Conservation (phyloP, 2,888 invertebrate genomes). For the Leistus spinibarbis region DNA sequence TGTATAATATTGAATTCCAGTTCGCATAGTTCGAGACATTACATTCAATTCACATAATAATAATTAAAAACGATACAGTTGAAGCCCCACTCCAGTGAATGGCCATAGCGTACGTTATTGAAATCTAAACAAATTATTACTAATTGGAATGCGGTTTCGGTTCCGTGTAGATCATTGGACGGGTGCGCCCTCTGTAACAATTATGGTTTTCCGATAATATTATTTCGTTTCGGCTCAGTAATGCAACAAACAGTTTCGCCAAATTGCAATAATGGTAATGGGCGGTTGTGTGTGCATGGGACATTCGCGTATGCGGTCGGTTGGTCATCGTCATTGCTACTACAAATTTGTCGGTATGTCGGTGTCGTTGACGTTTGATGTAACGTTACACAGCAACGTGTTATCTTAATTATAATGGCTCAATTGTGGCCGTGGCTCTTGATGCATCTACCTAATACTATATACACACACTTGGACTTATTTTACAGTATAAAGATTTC, state of each 20-base stretch:
- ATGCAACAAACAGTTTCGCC: slow-evolving; percentile 33
- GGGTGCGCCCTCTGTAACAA: slow-evolving; percentile 34
- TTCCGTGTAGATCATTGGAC: slow-evolving; percentile 30
- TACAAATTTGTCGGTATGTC: background rate
- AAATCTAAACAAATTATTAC: slow-evolving; percentile 40
- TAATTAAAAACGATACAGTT: slow-evolving; percentile 31
- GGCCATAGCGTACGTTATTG: slow-evolving; percentile 25
- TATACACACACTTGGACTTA: no score
- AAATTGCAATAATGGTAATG: slow-evolving; percentile 35
- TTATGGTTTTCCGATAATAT: slow-evolving; percentile 40
- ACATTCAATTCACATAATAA: slow-evolving; percentile 35
- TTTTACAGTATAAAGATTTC: no score
- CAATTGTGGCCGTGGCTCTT: background rate
- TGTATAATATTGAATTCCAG: slow-evolving; percentile 25
- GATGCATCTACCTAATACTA: no score
- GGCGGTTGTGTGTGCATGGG: slow-evolving; percentile 1
- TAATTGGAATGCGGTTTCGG: slow-evolving; percentile 36
- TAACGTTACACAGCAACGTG: slow-evolving; percentile 32
- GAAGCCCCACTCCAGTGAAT: background rate
- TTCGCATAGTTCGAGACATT: slow-evolving; percentile 20
- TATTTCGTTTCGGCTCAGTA: slow-evolving; percentile 36
- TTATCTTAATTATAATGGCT: slow-evolving; percentile 35
- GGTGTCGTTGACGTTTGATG: slow-evolving; percentile 31
- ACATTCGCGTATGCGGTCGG: slow-evolving; percentile 26
- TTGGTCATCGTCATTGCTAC: background rate